phyloP scores from a whole-genome alignment of 2,797 vertebrate species.

The Pagetopsis macropterus region DNA sequence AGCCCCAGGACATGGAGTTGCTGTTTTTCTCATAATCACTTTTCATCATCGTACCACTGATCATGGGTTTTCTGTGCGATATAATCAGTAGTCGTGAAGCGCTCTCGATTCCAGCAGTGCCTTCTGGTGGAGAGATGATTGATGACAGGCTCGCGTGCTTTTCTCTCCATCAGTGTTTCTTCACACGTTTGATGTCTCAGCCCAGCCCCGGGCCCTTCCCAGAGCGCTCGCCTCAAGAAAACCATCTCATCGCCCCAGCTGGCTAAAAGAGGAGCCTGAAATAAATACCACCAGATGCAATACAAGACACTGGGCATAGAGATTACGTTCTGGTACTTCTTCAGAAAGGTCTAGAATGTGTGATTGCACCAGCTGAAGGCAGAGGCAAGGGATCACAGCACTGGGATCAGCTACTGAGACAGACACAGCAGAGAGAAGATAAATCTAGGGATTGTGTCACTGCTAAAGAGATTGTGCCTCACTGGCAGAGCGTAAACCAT shows the following conservation, averaged over 20 bases:
- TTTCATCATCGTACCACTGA: slow-evolving; percentile 8
- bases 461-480: slow-evolving; percentile 1
- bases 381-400: background rate
- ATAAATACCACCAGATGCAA: slow-evolving; percentile 48
- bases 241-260: slow-evolving; percentile 52
- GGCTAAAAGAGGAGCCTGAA: slow-evolving; percentile 18
- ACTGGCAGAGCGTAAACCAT: too few species aligned
- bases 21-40: background rate
- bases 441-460: slow-evolving; percentile 11
- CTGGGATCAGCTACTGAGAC: background rate
- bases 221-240: slow-evolving; percentile 68
- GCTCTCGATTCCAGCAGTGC: slow-evolving; percentile 36
- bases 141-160: slow-evolving; percentile 36
- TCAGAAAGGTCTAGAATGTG: slow-evolving; percentile 22
- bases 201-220: slow-evolving; percentile 65
- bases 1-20: too few species aligned
- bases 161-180: slow-evolving; percentile 47
- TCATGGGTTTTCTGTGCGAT: slow-evolving; percentile 18
- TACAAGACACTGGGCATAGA: slow-evolving; percentile 50
- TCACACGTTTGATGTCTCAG: slow-evolving; percentile 62
- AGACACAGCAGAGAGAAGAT: background rate
- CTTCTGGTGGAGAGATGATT: slow-evolving; percentile 44
- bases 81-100: slow-evolving; percentile 46
- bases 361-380: slow-evolving; percentile 17
- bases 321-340: slow-evolving; percentile 40